Conservation (phyloP, 2,888 invertebrate species). For the Girardia tigrina region DNA sequence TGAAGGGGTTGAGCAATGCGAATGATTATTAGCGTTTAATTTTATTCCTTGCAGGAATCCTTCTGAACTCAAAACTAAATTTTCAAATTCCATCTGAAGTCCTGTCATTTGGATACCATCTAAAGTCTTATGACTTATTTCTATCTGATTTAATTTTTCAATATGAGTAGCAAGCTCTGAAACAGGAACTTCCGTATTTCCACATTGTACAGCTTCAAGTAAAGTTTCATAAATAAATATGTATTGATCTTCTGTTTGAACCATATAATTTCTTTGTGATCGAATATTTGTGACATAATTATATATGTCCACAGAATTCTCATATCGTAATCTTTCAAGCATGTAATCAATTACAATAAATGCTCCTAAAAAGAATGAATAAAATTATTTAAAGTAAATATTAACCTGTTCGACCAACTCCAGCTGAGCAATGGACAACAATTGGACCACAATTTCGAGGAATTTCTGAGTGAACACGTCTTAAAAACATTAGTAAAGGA, state of each 20-base stretch:
- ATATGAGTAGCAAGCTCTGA: conserved; percentile 83
- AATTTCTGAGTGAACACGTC: conserved; percentile 61
- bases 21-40: conserved; percentile 13
- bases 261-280: conserved; percentile 97
- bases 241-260: conserved; percentile 92
- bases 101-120: conserved; percentile 11
- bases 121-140: not conserved
- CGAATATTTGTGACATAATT: conserved; percentile 93
- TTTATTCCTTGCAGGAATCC: conserved; percentile 9
- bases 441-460: conserved; percentile 82
- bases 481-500: conserved; percentile 86
- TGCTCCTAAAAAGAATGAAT: conserved; percentile 53
- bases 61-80: conserved; percentile 18
- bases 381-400: not conserved
- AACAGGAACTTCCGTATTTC: conserved; percentile 86
- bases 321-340: conserved; percentile 88
- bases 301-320: conserved; percentile 94
- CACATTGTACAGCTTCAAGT: conserved; percentile 86
- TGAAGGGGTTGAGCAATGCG: conserved; percentile 11
- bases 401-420: conserved; percentile 75
- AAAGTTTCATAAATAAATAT: conserved; percentile 96
- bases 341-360: conserved; percentile 98
- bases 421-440: conserved; percentile 75
- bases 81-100: conserved; percentile 5
- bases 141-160: conserved; percentile 69